Conservation (phyloP, 2,113 vertebrate genomes). For the Anhinga rufa region DNA sequence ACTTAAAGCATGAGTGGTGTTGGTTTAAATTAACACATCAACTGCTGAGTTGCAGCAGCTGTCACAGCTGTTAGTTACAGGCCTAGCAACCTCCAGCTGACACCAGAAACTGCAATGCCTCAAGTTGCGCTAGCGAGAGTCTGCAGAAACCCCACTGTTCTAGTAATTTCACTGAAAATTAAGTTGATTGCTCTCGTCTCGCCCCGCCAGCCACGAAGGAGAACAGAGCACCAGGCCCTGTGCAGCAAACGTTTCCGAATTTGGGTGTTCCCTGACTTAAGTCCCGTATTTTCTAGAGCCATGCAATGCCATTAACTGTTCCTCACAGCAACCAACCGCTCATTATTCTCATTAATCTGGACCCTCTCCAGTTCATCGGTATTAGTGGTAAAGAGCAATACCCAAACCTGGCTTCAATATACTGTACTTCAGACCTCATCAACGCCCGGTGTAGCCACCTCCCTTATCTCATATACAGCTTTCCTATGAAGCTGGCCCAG, state of each 20-base stretch:
- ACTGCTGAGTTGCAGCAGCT: constrained; percentile 15
- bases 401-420: background rate
- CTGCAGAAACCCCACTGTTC: background rate
- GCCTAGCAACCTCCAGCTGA: background rate
- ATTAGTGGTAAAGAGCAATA: background rate
- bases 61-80: background rate
- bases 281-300: background rate
- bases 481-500: background rate
- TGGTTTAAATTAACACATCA: constrained; percentile 22
- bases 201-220: background rate
- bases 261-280: background rate
- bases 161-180: background rate
- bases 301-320: background rate
- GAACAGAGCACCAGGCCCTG: accelerated
- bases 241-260: background rate
- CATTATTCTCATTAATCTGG: background rate
- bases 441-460: background rate
- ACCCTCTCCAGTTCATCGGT: accelerated
- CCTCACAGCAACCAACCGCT: background rate
- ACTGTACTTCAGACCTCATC: background rate
- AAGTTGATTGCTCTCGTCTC: background rate
- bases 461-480: background rate
- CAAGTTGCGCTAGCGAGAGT: background rate
- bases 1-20: background rate
- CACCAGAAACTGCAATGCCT: background rate